Evolutionary conservation across 2,888 invertebrate genomes (phyloP).

Genomic region (Psylliodes chrysocephalus): DNA sequence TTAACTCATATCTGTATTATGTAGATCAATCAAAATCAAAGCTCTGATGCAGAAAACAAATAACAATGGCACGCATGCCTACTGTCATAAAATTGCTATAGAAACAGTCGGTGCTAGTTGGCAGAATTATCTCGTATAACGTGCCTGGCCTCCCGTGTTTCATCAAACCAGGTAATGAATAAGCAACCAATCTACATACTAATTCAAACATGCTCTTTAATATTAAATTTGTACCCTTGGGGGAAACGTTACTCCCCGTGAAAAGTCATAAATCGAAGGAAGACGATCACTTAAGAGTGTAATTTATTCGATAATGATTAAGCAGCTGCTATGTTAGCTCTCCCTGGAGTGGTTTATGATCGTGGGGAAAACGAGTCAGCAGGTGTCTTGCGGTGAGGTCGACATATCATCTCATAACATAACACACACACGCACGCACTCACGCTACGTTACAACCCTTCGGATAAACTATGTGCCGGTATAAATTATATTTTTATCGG

Average conservation of each 20-base stretch:
- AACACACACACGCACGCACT: conserved; percentile 4
- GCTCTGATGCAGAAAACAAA: no score
- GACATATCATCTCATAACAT: conserved; percentile 17
- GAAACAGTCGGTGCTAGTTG: no score
- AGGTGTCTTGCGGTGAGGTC: conserved; percentile 23
- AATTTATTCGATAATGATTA: conserved; percentile 34
- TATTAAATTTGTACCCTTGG: not conserved
- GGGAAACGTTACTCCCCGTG: not conserved
- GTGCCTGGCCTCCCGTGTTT: no score
- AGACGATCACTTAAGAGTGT: conserved; percentile 10
- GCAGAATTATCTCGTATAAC: no score
- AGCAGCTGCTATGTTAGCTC: conserved; percentile 29
- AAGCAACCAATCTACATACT: not conserved
- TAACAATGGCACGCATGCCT: no score
- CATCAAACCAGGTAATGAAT: no score
- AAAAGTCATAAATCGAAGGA: not conserved
- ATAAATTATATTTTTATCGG: no score
- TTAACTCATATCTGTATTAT: no score
- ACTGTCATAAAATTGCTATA: no score
- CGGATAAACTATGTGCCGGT: not conserved
- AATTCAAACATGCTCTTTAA: no score
- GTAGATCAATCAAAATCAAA: no score
- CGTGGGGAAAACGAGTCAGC: conserved; percentile 28
- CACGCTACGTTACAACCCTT: not conserved
- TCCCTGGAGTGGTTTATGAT: conserved; percentile 34